A percentile compares a stretch with the other conserved stretches of the same genome.
These are phyloP conservation scores for Mesodorylaimus sp. DNA, from an alignment of 2,888 invertebrate genomes.

Conservation along the genomic window DNA sequence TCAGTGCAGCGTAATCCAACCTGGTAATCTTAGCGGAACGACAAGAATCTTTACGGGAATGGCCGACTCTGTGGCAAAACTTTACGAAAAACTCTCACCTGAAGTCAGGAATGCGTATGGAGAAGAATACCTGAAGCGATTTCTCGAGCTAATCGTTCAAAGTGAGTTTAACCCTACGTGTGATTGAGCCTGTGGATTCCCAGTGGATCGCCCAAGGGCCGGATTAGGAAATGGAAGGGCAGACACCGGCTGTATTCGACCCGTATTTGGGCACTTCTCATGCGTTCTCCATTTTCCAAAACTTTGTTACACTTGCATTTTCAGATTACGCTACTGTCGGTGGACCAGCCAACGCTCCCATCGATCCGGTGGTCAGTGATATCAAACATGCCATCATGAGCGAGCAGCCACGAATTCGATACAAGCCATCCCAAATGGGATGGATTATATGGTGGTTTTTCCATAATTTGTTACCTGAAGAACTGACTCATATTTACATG, in stretches of 20 bases:
- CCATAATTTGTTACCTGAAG: not conserved
- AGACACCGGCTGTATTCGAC: too few species aligned
- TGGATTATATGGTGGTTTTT: not conserved
- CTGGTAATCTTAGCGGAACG: constrained; percentile 8
- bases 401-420: not conserved
- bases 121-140: constrained; percentile 3
- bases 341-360: not conserved
- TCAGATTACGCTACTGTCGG: too few species aligned
- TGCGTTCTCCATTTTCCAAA: too few species aligned
- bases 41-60: constrained; percentile 6
- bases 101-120: constrained; percentile 3
- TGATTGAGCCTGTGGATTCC: too few species aligned
- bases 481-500: not conserved
- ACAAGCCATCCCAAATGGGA: not conserved
- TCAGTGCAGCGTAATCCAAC: constrained; percentile 5
- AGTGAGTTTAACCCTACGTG: not conserved
- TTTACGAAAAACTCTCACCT: not conserved
- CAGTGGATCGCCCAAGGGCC: too few species aligned
- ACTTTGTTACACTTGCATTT: too few species aligned
- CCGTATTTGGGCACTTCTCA: too few species aligned
- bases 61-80: not conserved
- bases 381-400: constrained; percentile 1
- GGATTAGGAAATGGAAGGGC: too few species aligned
- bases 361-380: not conserved
- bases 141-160: not conserved